These are phyloP conservation scores for Ephialtes manifestator DNA, from an alignment of 2,888 invertebrate species.

Conservation along the genomic window DNA sequence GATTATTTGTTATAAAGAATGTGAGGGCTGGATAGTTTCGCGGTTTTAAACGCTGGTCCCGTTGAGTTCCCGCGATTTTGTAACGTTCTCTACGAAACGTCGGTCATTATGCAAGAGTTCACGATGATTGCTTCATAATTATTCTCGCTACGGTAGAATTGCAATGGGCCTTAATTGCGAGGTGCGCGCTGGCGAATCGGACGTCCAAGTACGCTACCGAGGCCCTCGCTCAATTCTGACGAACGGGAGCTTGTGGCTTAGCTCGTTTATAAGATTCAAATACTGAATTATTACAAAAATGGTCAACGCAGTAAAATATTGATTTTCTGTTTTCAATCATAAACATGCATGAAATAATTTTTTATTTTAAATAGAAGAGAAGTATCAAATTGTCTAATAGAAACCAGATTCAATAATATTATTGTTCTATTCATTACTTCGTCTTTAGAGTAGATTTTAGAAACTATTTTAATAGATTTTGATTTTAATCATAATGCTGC, in stretches of 20 bases:
- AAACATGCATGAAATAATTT: not conserved
- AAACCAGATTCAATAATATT: too few relatives aligned
- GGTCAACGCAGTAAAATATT: not conserved
- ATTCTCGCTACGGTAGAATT: slow-evolving; percentile 60
- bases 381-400: too few relatives aligned
- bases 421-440: too few relatives aligned
- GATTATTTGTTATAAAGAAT: not conserved
- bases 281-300: too few relatives aligned
- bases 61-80: slow-evolving; percentile 47
- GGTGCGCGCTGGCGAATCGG: slow-evolving; percentile 41
- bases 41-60: not conserved
- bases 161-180: slow-evolving; percentile 67
- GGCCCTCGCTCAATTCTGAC: slow-evolving; percentile 35
- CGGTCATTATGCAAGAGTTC: slow-evolving; percentile 62
- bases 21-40: slow-evolving; percentile 3
- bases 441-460: too few relatives aligned
- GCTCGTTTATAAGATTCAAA: slow-evolving; percentile 7
- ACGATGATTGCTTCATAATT: slow-evolving; percentile 69
- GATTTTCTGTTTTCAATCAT: not conserved
- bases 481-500: too few relatives aligned
- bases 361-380: too few relatives aligned
- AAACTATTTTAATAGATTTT: too few relatives aligned
- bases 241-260: slow-evolving; percentile 30
- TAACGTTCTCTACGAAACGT: slow-evolving; percentile 26
- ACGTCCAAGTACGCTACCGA: slow-evolving; percentile 7